Evolutionary conservation across 1,140 invertebrate genomes (phyloP), one percentile per base, ranked within the genome.

Genomic region (Zaprionus ornatus): DNA sequence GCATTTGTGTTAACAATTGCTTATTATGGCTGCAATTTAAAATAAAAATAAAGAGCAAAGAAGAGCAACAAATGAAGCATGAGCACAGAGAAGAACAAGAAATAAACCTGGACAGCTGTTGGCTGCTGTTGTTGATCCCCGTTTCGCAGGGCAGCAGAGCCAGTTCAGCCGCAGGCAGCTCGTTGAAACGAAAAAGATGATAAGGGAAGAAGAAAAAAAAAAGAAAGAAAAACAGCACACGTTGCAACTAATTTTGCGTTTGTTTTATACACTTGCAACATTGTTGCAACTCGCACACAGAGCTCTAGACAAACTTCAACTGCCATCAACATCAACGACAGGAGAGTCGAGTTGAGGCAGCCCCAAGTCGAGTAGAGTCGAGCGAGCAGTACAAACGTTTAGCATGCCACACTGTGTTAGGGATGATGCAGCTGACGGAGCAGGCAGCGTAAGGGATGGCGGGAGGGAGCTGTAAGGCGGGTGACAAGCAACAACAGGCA

Each of bases 181-280:
- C 23, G 67, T 75, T 74, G 59, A 69, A 57, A 40, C 40, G 19
- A 32, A 70, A 59, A 71, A 59, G 15, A 70, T 37, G 42, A 63
- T 63, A 17, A 70, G 23, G 54, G 35, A 59, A 54, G 29, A 57
- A 45, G 35, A 23, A 56, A 42, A 9, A 42, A 17, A n/a, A 59
- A 32, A 52, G 27, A 62, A 52, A 60, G 40, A 42, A 61, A 64
- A 78, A 61, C 78, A 63, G 78, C 79, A 69, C 70, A 85, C 78
- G 77, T 75, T 83, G 84, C 69, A 88, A 87, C 84, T 84, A 88
- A 88, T 84, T 88, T 80, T 59, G 76, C 84, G 75, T 82, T 88
- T 90, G 76, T 78, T 88, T 88, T 81, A 88, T 88, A 74, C 80
- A 88, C 85, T 90, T 90, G 85, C 81, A 80, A 82, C 85, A 88